Base-by-base conservation (phyloP, 2,888 invertebrate genomes). In the Agrotis puta region DNA sequence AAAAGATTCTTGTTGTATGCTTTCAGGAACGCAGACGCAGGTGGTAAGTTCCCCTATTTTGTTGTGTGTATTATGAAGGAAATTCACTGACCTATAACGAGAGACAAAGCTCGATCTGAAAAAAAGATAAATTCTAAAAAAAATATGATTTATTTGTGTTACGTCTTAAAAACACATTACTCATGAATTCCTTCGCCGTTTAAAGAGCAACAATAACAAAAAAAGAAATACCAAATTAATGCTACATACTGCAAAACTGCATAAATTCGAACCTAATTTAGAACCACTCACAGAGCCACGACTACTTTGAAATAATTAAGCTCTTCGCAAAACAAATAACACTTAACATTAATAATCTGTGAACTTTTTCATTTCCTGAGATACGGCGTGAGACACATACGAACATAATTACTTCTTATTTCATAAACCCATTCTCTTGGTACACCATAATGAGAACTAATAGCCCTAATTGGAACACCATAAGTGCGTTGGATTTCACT, bases 361-460 rank as follows among this genome's bases (percentile, higher is more conserved):
- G 70, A 54, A 69, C 13, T 3, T 14, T 14, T 47, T 24, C 43
- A 27, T 64, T 80, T 74, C 69, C 65, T 74, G 65, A 62, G 56
- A 54, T 65, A 63, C 22, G n/a, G 43, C 74, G 83, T 79, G 74
- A 79, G 74, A 80, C 45, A 72, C 53, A 65, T 5, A 54, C 79
- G 57, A 54, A 64, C 64, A 69, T 79, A 82, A 83, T 83, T 54
- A 66, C 66, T 62, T 51, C 47, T 54, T 74, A 82, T 79, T 82
- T 74, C 79, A 74, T 73, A 68, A 79, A 70, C 45, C 83, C 79
- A 79, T 80, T 80, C 79, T 80, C 78, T 68, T 13, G 50, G 57
- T 45, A 48, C 61, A 50, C 77, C 58, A 50, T 83, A 80, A 81
- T 83, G 51, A 61, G 61, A 33, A 45, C 68, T 83, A 80, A 83